Evolutionary conservation across 2,888 invertebrate species (phyloP).

Genomic region (Chrysodeixis includens): DNA sequence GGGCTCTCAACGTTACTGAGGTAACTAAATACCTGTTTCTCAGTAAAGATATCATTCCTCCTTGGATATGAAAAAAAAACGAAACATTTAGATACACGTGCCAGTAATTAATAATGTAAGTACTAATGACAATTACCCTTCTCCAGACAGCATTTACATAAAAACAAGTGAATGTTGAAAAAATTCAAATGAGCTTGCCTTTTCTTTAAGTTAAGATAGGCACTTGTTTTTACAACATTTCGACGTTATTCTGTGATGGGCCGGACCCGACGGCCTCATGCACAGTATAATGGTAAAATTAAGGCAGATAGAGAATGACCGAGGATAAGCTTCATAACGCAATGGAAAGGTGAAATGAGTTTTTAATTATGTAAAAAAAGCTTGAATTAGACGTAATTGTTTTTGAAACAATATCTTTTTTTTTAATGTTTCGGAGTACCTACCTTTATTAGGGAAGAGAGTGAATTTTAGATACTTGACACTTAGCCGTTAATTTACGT

Average conservation of each 20-base stretch:
- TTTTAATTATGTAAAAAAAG: background rate
- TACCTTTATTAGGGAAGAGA: too few species aligned
- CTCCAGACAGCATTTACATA: background rate
- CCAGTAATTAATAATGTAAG: background rate
- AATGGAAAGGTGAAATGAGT: background rate
- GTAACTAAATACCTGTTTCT: background rate
- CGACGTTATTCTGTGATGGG: background rate
- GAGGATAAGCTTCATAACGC: background rate
- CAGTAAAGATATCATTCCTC: background rate
- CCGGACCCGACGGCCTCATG: too few species aligned
- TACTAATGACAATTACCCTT: slow-evolving; percentile 2
- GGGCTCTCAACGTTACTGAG: background rate
- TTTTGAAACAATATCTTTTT: too few species aligned
- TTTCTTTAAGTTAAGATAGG: background rate
- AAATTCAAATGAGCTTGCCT: slow-evolving; percentile 1
- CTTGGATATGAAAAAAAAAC: background rate
- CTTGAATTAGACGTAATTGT: too few species aligned
- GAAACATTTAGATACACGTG: background rate
- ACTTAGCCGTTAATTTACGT: too few species aligned
- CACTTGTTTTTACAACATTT: background rate
- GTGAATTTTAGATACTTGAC: too few species aligned
- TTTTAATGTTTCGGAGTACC: too few species aligned
- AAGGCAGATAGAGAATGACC: background rate
- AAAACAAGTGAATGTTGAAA: background rate
- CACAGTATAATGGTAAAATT: too few species aligned